phyloP scores from a whole-genome alignment of 2,113 vertebrate genomes.

The Nothoprocta perdicaria region DNA sequence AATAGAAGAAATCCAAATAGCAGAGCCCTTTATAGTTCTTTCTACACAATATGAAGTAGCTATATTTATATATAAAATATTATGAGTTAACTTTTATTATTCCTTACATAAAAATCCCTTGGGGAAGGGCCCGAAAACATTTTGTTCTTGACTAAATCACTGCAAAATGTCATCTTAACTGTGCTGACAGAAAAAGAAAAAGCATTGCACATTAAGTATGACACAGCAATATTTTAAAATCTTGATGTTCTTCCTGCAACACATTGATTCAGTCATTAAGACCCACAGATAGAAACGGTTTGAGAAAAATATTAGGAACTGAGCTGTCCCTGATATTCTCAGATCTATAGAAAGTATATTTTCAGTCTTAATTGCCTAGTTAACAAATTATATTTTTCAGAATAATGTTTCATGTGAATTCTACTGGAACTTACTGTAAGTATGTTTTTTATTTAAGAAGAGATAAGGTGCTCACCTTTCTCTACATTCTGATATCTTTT shows the following conservation, averaged over 20 bases:
- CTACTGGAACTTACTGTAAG: not conserved
- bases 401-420: conserved; percentile 5
- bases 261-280: conserved; percentile 49
- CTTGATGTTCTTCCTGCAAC: conserved; percentile 20
- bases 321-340: not conserved
- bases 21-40: conserved; percentile 23
- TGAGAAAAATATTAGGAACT: conserved; percentile 36
- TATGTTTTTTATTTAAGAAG: not conserved
- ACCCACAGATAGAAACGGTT: not conserved
- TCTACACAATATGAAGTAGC: conserved; percentile 33
- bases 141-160: conserved; percentile 51
- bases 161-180: conserved; percentile 2
- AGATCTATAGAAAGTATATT: not conserved
- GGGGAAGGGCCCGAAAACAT: conserved; percentile 31
- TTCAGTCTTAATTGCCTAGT: conserved; percentile 8
- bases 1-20: conserved; percentile 52
- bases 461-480: not conserved
- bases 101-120: conserved; percentile 22
- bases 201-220: conserved; percentile 35
- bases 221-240: conserved; percentile 61
- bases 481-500: not conserved
- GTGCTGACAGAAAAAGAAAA: conserved; percentile 40
- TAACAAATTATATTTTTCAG: not conserved
- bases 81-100: conserved; percentile 47
- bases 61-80: conserved; percentile 30